These are phyloP conservation scores for Pogoniulus pusillus DNA, from an alignment of 2,797 vertebrate species.

Conservation along the genomic window DNA sequence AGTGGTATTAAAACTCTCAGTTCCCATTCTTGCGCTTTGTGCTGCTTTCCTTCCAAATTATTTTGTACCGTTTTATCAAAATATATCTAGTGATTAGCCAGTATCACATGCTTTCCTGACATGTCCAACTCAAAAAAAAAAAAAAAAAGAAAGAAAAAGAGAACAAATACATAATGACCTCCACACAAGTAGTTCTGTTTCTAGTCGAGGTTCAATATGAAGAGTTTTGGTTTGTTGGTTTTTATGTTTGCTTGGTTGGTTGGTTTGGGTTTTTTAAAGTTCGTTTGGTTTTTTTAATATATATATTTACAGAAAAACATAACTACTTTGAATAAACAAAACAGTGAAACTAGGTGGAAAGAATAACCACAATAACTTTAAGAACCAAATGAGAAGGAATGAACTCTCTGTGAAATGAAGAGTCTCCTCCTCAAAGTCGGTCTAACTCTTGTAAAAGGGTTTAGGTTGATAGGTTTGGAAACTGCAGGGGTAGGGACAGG, in stretches of 20 bases:
- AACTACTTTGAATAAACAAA: constrained; percentile 36
- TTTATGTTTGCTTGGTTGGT: no score
- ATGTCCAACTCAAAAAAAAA: no score
- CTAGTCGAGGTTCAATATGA: constrained; percentile 1
- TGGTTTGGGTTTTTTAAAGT: no score
- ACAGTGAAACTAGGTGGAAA: constrained; percentile 29
- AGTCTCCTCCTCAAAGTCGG: neutral
- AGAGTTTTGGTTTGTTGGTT: neutral
- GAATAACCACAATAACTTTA: neutral
- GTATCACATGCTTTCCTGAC: neutral
- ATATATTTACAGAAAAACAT: constrained; percentile 68
- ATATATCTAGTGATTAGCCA: neutral
- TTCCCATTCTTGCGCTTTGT: neutral
- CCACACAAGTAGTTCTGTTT: neutral
- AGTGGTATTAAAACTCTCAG: neutral
- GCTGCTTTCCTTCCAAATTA: constrained; percentile 21
- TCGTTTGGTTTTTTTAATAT: neutral
- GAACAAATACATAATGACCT: neutral
- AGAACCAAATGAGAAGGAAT: neutral
- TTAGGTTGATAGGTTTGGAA: neutral
- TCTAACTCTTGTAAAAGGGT: neutral
- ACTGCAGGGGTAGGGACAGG: neutral
- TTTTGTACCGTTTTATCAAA: neutral
- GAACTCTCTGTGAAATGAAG: constrained; percentile 10
- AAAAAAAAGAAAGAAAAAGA: neutral